Evolutionary conservation across 2,113 vertebrate species (phyloP).

Genomic region (Cervus canadensis): DNA sequence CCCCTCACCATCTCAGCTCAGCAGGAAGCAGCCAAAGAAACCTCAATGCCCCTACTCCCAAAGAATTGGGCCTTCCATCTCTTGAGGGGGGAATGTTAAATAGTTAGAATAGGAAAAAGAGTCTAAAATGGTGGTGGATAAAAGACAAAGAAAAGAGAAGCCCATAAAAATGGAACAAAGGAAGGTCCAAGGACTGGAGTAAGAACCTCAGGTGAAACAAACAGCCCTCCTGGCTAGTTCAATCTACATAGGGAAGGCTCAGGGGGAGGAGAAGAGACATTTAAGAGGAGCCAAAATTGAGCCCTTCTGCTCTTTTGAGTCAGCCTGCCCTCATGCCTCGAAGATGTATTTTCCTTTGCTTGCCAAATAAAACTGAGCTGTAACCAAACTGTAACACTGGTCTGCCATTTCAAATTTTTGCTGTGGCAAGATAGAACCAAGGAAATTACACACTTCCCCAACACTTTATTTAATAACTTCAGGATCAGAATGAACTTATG

Average conservation of each 20-base stretch:
- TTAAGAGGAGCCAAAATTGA: background rate
- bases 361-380: background rate
- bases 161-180: background rate
- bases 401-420: fast-evolving
- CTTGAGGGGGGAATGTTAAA: background rate
- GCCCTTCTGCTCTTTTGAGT: background rate
- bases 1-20: background rate
- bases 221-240: background rate
- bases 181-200: background rate
- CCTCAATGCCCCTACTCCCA: background rate
- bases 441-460: background rate
- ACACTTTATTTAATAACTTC: background rate
- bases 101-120: background rate
- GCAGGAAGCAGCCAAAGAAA: background rate
- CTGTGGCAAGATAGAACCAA: background rate
- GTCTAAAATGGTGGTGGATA: background rate
- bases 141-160: background rate
- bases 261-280: background rate
- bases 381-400: background rate
- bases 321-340: background rate
- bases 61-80: background rate
- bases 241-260: background rate
- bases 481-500: background rate
- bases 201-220: background rate
- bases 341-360: background rate